Percentiles rank a stretch among this genome's conserved stretches.
Conservation (phyloP, 2,888 invertebrate genomes). For the Lasioglossum oenotherae region DNA sequence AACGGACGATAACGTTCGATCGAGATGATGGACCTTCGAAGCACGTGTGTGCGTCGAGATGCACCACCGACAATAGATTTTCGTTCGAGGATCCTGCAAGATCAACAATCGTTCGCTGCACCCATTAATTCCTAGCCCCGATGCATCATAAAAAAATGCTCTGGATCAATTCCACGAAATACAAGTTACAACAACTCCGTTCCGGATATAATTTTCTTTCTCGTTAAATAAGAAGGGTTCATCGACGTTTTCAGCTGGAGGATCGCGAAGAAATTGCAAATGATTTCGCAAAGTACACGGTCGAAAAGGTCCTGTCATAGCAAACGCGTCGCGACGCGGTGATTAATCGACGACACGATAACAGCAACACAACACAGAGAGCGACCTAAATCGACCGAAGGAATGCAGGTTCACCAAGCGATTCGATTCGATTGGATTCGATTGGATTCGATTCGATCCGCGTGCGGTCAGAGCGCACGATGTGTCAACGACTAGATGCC, state of each 20-base stretch:
- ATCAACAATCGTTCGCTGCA: neutral
- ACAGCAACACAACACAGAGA: neutral
- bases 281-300: neutral
- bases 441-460: neutral
- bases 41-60: neutral
- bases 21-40: slow-evolving; percentile 6
- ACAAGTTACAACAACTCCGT: no score
- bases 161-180: no score
- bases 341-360: neutral
- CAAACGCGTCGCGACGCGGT: neutral
- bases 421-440: neutral
- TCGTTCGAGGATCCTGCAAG: neutral
- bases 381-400: slow-evolving; percentile 10
- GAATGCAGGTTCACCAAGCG: neutral
- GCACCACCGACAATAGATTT: neutral
- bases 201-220: no score
- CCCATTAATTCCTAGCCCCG: no score
- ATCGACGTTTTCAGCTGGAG: no score
- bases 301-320: neutral
- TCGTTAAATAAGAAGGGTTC: no score
- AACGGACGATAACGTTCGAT: neutral
- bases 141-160: no score
- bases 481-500: slow-evolving; percentile 1
- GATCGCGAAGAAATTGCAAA: no score
- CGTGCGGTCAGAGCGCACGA: neutral